These are phyloP conservation scores for Prorops nasuta DNA, from an alignment of 1,140 invertebrate species.

Conservation along the genomic window DNA sequence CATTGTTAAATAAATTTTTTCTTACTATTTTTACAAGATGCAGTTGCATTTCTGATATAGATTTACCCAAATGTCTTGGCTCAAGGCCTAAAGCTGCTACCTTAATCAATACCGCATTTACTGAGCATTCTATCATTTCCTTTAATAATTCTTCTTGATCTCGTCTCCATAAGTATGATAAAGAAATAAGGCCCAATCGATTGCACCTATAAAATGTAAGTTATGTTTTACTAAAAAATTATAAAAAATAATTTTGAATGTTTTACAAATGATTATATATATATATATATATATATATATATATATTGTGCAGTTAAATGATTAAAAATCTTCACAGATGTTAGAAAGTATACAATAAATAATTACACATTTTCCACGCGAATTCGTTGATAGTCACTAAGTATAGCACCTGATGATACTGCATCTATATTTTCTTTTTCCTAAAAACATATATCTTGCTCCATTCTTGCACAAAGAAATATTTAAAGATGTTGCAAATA, in stretches of 20 bases:
- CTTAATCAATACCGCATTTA: conserved; percentile 96
- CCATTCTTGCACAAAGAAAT: conserved; percentile 1
- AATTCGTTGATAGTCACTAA: conserved; percentile 96
- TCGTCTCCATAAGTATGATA: conserved; percentile 92
- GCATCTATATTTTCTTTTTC: conserved; percentile 81
- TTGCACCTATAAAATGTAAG: conserved; percentile 68
- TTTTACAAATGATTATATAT: neutral
- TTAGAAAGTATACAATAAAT: conserved; percentile 30
- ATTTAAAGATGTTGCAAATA: conserved; percentile 13
- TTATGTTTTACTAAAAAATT: conserved; percentile 12
- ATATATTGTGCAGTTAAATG: no score
- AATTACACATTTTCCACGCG: conserved; percentile 97
- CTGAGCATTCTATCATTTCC: conserved; percentile 93
- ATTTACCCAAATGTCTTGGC: conserved; percentile 86
- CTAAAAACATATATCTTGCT: conserved; percentile 56
- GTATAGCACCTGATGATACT: conserved; percentile 94
- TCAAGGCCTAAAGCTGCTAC: conserved; percentile 89
- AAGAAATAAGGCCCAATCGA: conserved; percentile 81
- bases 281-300: no score
- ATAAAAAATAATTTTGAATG: neutral
- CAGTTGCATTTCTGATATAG: conserved; percentile 79
- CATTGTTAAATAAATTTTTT: conserved; percentile 9
- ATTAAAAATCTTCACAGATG: no score
- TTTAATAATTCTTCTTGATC: conserved; percentile 92
- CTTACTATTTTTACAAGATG: conserved; percentile 82